Conservation (phyloP, 2,797 vertebrate genomes). For the Xenentodon cancila region DNA sequence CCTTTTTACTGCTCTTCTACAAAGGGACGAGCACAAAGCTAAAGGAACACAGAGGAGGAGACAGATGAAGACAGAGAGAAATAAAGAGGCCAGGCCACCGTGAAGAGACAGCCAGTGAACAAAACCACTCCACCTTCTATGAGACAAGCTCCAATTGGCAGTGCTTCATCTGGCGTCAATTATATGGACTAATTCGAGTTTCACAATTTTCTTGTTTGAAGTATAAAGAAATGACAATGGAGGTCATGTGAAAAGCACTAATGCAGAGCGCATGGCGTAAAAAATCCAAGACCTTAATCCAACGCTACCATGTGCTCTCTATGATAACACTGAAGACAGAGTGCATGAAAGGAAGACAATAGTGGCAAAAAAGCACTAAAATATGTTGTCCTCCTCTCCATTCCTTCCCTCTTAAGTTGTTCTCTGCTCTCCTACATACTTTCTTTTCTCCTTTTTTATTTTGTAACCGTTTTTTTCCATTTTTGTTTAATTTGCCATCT, state of each 20-base stretch:
- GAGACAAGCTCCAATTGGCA: slow-evolving; percentile 78
- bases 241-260: slow-evolving; percentile 82
- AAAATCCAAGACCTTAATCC: slow-evolving; percentile 84
- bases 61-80: slow-evolving; percentile 43
- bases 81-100: slow-evolving; percentile 68
- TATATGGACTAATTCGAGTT: slow-evolving; percentile 87
- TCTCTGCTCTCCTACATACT: slow-evolving; percentile 51
- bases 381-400: slow-evolving; percentile 44
- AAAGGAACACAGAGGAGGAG: slow-evolving; percentile 42
- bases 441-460: slow-evolving; percentile 57
- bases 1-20: slow-evolving; percentile 64
- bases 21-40: slow-evolving; percentile 48
- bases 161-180: slow-evolving; percentile 83
- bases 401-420: slow-evolving; percentile 41
- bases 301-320: slow-evolving; percentile 75
- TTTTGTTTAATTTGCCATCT: slow-evolving; percentile 85
- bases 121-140: slow-evolving; percentile 84
- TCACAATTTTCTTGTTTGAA: slow-evolving; percentile 86
- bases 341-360: slow-evolving; percentile 49
- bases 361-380: slow-evolving; percentile 36
- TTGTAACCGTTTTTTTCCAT: slow-evolving; percentile 53
- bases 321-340: slow-evolving; percentile 74
- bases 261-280: slow-evolving; percentile 76
- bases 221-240: slow-evolving; percentile 85
- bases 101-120: slow-evolving; percentile 77